phyloP scores from a whole-genome alignment of 2,888 invertebrate genomes.

The Antheraea yamamai region DNA sequence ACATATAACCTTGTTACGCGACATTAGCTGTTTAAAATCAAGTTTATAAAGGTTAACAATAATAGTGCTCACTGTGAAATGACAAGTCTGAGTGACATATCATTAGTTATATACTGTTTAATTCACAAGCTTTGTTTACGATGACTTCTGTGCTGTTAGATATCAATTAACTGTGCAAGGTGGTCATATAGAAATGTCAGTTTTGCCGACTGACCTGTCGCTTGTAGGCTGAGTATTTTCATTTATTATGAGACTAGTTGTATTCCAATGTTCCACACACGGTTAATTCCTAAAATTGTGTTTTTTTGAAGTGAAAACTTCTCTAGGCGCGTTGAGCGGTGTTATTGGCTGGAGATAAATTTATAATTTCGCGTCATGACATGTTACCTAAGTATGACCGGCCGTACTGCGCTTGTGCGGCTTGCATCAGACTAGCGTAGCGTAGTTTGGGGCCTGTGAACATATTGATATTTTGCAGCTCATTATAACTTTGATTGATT shows the following conservation, averaged over 20 bases:
- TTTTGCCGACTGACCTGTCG: not conserved
- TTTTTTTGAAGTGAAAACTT: too few relatives aligned
- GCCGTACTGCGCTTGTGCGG: too few relatives aligned
- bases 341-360: too few relatives aligned
- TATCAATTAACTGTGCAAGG: conserved; percentile 1
- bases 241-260: not conserved
- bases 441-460: too few relatives aligned
- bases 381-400: too few relatives aligned
- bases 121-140: not conserved
- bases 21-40: not conserved
- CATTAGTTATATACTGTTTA: not conserved
- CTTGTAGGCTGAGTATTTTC: not conserved
- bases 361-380: too few relatives aligned
- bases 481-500: too few relatives aligned
- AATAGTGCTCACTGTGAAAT: not conserved
- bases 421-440: too few relatives aligned
- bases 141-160: not conserved
- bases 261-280: too few relatives aligned
- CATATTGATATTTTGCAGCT: too few relatives aligned
- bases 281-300: too few relatives aligned
- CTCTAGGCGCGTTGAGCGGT: too few relatives aligned
- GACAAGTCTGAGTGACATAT: not conserved
- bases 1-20: not conserved
- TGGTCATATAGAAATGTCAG: not conserved
- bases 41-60: not conserved